A percentile compares a stretch with the other conserved stretches of the same genome.
Conservation (phyloP, 2,888 invertebrate species). For the Lumbricus terrestris region DNA sequence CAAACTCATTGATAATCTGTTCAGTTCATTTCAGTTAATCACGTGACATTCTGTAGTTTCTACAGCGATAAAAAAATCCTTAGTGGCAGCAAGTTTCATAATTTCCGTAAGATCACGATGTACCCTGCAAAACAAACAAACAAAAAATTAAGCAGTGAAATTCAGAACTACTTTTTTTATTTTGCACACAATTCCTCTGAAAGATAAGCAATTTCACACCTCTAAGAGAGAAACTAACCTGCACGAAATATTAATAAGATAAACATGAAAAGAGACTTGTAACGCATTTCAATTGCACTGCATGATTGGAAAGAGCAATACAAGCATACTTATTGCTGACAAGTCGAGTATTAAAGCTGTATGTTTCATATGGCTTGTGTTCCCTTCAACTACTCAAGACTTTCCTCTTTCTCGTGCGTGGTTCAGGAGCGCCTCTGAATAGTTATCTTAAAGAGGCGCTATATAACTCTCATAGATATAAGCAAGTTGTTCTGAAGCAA, state of each 20-base stretch:
- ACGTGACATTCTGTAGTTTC: not conserved
- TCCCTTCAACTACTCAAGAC: no score
- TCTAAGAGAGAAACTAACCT: not conserved
- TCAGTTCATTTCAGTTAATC: not conserved
- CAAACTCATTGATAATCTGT: not conserved
- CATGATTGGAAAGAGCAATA: not conserved
- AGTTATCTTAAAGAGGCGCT: no score
- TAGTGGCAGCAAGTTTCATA: not conserved
- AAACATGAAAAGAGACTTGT: not conserved
- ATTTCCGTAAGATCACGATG: not conserved
- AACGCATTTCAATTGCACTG: not conserved
- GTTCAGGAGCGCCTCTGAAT: no score
- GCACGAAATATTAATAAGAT: not conserved
- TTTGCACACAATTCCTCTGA: not conserved
- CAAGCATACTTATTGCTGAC: not conserved
- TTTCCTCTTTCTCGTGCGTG: no score
- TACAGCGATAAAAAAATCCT: not conserved
- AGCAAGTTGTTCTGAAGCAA: not conserved
- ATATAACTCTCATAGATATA: no score
- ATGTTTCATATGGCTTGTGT: no score
- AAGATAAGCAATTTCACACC: not conserved
- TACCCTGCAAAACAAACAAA: conserved; percentile 4
- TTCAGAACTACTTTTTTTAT: not conserved
- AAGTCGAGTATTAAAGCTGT: not conserved
- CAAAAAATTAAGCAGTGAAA: not conserved